phyloP scores from a whole-genome alignment of 2,113 vertebrate genomes.

The Enhydra lutris region DNA sequence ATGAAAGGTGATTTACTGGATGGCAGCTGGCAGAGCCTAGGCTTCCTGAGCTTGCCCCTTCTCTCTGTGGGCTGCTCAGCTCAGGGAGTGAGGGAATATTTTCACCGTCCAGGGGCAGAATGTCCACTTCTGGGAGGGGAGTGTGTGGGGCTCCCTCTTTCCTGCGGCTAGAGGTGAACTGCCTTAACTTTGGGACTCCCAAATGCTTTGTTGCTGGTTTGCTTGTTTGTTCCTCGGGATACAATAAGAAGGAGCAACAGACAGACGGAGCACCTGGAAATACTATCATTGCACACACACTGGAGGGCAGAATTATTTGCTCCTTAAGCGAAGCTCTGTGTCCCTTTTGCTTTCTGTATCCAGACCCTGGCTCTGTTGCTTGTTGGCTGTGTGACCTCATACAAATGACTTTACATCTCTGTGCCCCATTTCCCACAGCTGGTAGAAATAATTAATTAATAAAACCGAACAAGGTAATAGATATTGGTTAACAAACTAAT shows the following conservation, averaged over 20 bases:
- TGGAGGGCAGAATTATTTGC: background rate
- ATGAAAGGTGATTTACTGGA: background rate
- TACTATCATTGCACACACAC: fast-evolving
- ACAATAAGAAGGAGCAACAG: background rate
- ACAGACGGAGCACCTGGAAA: too few species aligned
- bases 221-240: background rate
- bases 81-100: background rate
- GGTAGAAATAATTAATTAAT: background rate
- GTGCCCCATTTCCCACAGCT: background rate
- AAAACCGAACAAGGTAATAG: background rate
- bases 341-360: background rate
- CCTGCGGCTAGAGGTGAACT: fast-evolving
- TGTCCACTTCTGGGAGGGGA: background rate
- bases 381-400: background rate
- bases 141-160: background rate
- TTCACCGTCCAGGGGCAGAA: background rate
- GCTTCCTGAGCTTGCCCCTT: fast-evolving
- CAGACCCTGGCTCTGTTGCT: background rate
- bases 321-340: too few species aligned
- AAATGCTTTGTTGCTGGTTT: background rate
- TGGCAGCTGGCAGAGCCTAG: background rate
- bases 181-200: background rate
- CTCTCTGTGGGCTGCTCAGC: background rate
- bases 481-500: background rate
- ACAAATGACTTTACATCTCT: background rate